Evolutionary conservation across 1,140 invertebrate species (phyloP).

Genomic region (Zaprionus gabonicus): DNA sequence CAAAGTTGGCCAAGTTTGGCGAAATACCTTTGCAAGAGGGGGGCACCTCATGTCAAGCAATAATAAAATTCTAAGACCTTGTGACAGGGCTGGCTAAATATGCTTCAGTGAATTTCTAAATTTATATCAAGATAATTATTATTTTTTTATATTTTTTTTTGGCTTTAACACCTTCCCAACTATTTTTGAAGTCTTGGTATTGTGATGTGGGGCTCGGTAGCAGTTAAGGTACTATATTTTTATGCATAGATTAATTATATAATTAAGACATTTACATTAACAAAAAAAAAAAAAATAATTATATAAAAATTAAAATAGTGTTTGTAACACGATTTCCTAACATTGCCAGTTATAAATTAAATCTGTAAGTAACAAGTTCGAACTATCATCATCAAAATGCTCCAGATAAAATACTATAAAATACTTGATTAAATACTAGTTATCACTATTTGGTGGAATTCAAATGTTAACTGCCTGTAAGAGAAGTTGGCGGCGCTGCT

Average conservation of each 20-base stretch:
- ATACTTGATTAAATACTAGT: background rate
- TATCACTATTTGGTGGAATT: background rate
- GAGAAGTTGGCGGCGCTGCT: background rate
- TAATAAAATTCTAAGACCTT: background rate
- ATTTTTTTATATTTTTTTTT: background rate
- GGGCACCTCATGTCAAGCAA: slow-evolving; percentile 3
- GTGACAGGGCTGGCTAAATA: background rate
- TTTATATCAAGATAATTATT: background rate
- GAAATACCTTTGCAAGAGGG: background rate
- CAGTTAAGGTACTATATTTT: too few species aligned
- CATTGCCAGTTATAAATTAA: too few species aligned
- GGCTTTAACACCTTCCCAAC: too few species aligned
- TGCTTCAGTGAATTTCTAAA: background rate
- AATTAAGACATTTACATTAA: too few species aligned
- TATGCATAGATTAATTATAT: too few species aligned
- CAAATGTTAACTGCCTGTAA: background rate
- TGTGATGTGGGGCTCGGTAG: too few species aligned
- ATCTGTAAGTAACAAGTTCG: too few species aligned
- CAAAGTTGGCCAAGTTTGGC: background rate
- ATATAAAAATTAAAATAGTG: too few species aligned
- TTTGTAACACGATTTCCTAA: too few species aligned
- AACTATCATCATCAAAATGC: too few species aligned
- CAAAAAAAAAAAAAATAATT: too few species aligned
- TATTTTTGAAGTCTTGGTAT: too few species aligned
- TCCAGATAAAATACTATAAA: background rate